phyloP scores from a whole-genome alignment of 2,888 invertebrate species.

The Calameuta idolon region DNA sequence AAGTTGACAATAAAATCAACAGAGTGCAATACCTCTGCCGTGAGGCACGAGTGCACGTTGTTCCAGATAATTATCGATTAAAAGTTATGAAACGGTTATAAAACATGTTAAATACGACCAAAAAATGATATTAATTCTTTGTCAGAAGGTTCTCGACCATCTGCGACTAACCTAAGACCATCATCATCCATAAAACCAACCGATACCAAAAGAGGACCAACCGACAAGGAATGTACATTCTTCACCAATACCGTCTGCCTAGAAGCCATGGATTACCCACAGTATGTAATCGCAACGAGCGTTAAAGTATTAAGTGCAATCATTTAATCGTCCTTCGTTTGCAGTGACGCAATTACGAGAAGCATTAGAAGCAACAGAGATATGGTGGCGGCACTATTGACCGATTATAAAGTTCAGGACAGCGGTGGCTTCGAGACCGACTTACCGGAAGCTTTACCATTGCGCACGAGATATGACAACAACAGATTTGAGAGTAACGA shows the following conservation, averaged over 20 bases:
- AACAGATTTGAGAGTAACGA: constrained; percentile 57
- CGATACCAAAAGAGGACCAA: constrained; percentile 56
- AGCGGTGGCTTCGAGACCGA: constrained; percentile 72
- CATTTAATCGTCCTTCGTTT: constrained; percentile 9
- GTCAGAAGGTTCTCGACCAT: constrained; percentile 56
- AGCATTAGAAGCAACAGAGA: constrained; percentile 77
- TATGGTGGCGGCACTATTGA: constrained; percentile 77
- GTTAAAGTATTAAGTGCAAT: background rate
- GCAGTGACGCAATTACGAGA: constrained; percentile 76
- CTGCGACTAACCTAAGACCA: constrained; percentile 41
- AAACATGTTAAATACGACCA: background rate
- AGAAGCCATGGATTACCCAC: constrained; percentile 80
- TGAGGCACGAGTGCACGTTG: too few relatives aligned
- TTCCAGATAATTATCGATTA: background rate
- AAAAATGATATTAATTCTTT: background rate
- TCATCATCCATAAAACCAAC: constrained; percentile 43
- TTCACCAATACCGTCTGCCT: constrained; percentile 81
- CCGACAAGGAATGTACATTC: constrained; percentile 72
- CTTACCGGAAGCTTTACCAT: constrained; percentile 63
- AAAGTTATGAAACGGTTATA: background rate
- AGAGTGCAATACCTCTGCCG: background rate
- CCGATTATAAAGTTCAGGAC: constrained; percentile 75
- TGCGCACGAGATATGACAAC: constrained; percentile 46
- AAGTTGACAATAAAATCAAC: background rate
- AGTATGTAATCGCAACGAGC: constrained; percentile 70